Percentiles rank a stretch among this genome's conserved stretches.
These are phyloP conservation scores for Calephelis perditalis DNA, from an alignment of 2,888 invertebrate genomes.

Conservation along the genomic window DNA sequence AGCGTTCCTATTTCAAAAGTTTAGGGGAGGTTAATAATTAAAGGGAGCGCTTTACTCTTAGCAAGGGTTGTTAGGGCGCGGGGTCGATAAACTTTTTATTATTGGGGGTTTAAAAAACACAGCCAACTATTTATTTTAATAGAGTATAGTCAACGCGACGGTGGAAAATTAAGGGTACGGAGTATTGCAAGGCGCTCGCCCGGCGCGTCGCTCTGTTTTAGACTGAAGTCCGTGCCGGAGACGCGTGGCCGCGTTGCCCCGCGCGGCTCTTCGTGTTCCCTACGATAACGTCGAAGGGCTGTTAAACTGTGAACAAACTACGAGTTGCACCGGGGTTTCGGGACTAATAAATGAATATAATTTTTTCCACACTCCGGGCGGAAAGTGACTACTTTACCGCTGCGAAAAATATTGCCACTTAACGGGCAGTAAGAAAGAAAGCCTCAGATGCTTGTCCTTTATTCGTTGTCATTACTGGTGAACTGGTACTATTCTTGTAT, in stretches of 20 bases:
- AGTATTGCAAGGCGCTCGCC: conserved; percentile 60
- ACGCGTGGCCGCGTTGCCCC: conserved; percentile 65
- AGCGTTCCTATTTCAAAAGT: conserved; percentile 60
- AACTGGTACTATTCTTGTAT: no score
- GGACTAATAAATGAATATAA: no score
- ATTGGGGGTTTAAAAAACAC: conserved; percentile 33
- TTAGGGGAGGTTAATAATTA: conserved; percentile 74
- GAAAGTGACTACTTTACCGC: no score
- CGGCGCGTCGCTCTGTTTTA: conserved; percentile 63
- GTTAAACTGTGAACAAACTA: conserved; percentile 25
- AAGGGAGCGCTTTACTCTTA: conserved; percentile 65
- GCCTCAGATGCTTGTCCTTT: no score
- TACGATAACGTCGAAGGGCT: conserved; percentile 44
- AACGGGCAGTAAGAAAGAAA: no score
- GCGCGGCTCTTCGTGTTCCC: conserved; percentile 50
- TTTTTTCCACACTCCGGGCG: no score
- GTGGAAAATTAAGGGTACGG: conserved; percentile 19
- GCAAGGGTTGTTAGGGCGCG: conserved; percentile 70
- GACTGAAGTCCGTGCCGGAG: conserved; percentile 53
- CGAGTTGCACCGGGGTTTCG: neutral
- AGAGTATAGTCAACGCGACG: conserved; percentile 7
- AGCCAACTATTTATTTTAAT: conserved; percentile 14
- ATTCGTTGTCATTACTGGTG: no score
- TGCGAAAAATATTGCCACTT: no score
- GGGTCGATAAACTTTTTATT: conserved; percentile 69